These are phyloP conservation scores for Cryptoblepharus egeriae DNA, from an alignment of 2,797 vertebrate genomes.

Conservation along the genomic window DNA sequence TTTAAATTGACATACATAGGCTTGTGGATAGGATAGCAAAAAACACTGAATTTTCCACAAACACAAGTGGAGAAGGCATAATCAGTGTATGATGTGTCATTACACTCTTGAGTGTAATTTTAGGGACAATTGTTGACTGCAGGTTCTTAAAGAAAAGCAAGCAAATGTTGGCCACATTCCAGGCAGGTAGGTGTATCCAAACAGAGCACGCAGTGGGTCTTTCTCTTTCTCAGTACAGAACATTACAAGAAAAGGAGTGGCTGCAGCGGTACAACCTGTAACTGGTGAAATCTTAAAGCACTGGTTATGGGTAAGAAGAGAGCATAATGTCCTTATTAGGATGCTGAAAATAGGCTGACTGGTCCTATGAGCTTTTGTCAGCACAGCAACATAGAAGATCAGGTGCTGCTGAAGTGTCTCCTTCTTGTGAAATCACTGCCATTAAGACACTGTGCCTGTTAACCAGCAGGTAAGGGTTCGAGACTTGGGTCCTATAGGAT, in stretches of 20 bases:
- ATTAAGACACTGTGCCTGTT: neutral
- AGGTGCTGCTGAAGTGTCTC: neutral
- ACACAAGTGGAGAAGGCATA: too few relatives aligned
- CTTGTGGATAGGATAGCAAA: too few relatives aligned
- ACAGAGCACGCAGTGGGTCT: neutral
- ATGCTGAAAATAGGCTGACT: neutral
- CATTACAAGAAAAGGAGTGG: conserved; percentile 2
- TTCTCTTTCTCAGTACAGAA: neutral
- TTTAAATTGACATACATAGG: too few relatives aligned
- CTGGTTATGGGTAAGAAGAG: neutral
- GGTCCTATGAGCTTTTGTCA: neutral
- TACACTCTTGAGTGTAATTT: neutral
- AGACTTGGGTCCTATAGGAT: too few relatives aligned
- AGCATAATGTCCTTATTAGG: neutral
- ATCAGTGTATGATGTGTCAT: neutral
- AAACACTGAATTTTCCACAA: neutral
- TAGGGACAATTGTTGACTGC: neutral
- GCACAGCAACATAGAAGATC: neutral
- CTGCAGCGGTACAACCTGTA: neutral
- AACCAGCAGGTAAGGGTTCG: too few relatives aligned
- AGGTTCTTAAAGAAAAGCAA: neutral
- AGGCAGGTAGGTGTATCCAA: neutral
- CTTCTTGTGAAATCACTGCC: neutral
- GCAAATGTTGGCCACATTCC: neutral
- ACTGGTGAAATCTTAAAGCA: neutral